Evolutionary conservation across 37 sponge, comb jelly and placozoan genomes (phyloP), one percentile per base, ranked within the genome.

Genomic region (Chondrilla cf. caribensis): DNA sequence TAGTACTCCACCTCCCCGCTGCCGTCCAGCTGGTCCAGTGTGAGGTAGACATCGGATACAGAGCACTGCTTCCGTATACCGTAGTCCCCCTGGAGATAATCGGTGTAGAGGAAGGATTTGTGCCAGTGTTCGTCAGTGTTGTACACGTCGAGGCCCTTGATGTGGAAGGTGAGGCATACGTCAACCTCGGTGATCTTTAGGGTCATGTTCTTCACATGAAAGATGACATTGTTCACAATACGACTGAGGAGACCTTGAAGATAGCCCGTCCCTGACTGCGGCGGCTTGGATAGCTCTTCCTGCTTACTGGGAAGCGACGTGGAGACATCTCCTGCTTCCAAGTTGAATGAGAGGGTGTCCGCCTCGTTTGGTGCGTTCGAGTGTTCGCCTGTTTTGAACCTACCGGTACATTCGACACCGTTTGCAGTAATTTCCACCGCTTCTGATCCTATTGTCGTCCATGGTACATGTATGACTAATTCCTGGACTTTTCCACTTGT

Each of bases 371-470:
- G 42, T 31, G 54, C 55, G 26, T 76, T 36, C 17, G 62, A 58
- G 29, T 72, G 59, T 0, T 71, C 38, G 19, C 42, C 29, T 19
- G 82, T 64, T 57, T 86, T 94, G 42, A 89, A 76, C 44, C 83
- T 87, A 5, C 89, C 38, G 19, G 87, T 62, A 19, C 92, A 81
- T 67, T 97, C 97, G 26, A 97, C 51, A 22, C 87, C 83, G 40
- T 86, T 86, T 2, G 92, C 70, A 7, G 83, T 87, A 14, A 91
- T 77, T 35, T 87, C 88, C 11, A 97, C 95, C 29, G 97, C 68
- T 18, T 91, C 88, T 17, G 95, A 97, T 54, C 90, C 90, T 26
- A 97, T 84, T 37, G 95, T 86, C 31, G 92, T 97, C 97, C 97
- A 97, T 0, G 97, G 97, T 33, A 97, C 86, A 62, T 97, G 92